Base-by-base conservation (phyloP, 1,140 invertebrate genomes). In the Cyrtorhinus lividipennis region DNA sequence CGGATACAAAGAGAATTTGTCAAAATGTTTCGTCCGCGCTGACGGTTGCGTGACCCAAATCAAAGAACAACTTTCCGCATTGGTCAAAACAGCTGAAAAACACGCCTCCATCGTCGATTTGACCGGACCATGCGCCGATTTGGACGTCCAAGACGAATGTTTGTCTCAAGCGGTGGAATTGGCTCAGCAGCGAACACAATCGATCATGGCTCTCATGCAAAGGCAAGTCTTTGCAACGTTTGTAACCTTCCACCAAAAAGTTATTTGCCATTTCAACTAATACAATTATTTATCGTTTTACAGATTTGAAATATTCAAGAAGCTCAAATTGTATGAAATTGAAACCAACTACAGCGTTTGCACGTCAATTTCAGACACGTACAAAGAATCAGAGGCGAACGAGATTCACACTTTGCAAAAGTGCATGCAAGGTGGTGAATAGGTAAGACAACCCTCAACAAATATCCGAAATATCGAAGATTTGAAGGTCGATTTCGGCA, bases 231-330 rank as follows among this genome's bases (percentile, higher is more conserved):
- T n/a, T n/a, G n/a, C n/a, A n/a, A n/a, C n/a, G n/a, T n/a, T n/a
- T n/a, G n/a, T n/a, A n/a, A n/a, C n/a, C n/a, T n/a, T n/a, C n/a
- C n/a, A n/a, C n/a, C n/a, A n/a, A n/a, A n/a, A n/a, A n/a, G n/a
- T n/a, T n/a, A n/a, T n/a, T n/a, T n/a, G n/a, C n/a, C n/a, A n/a
- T n/a, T n/a, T n/a, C n/a, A n/a, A n/a, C n/a, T n/a, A n/a, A n/a
- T n/a, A n/a, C n/a, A n/a, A n/a, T n/a, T n/a, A n/a, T n/a, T n/a
- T n/a, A n/a, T n/a, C n/a, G 5, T 38, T 38, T 38, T 38, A 38
- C 30, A 20, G 56, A 8, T 57, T 57, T 24, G 24, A 57, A 10
- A 57, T 57, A 20, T 57, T 57, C 18, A 57, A 57, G 24, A 57
- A 24, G 15, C 20, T 57, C 2, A 3, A 13, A 2, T 15, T 23